Percentiles rank a stretch among this genome's conserved stretches.
Conservation (phyloP, 1,140 invertebrate species). For the Caenorhabditis latens region DNA sequence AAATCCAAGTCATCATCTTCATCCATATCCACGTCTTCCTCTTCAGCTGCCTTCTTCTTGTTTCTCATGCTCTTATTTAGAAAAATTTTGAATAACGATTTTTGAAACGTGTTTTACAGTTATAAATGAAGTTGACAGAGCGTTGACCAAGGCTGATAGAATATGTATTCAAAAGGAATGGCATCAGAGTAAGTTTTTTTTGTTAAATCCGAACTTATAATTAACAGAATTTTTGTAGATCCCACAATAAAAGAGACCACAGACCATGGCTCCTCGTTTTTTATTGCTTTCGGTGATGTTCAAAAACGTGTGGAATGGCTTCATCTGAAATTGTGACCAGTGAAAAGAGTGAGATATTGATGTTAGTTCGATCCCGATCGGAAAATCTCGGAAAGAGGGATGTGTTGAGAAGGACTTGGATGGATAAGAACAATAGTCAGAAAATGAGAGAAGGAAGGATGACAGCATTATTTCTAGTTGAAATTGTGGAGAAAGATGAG, state of each 20-base stretch:
- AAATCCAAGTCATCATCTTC: slow-evolving; percentile 78
- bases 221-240: not conserved
- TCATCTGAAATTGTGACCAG: not conserved
- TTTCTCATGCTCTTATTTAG: slow-evolving; percentile 67
- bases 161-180: not conserved
- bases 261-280: not conserved
- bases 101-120: no score
- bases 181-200: not conserved
- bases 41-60: slow-evolving; percentile 72
- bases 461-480: not conserved
- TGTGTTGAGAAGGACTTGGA: slow-evolving; percentile 23
- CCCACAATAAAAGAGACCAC: not conserved
- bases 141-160: no score
- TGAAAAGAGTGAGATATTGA: not conserved
- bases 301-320: not conserved
- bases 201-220: no score
- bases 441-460: not conserved
- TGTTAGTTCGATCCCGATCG: not conserved
- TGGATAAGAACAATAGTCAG: not conserved
- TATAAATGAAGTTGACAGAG: no score
- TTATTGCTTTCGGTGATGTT: not conserved
- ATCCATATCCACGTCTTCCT: slow-evolving; percentile 78
- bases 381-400: not conserved
- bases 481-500: not conserved
- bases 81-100: no score